Conservation (phyloP, 2,113 vertebrate species). For the Oreochromis tanganicae region DNA sequence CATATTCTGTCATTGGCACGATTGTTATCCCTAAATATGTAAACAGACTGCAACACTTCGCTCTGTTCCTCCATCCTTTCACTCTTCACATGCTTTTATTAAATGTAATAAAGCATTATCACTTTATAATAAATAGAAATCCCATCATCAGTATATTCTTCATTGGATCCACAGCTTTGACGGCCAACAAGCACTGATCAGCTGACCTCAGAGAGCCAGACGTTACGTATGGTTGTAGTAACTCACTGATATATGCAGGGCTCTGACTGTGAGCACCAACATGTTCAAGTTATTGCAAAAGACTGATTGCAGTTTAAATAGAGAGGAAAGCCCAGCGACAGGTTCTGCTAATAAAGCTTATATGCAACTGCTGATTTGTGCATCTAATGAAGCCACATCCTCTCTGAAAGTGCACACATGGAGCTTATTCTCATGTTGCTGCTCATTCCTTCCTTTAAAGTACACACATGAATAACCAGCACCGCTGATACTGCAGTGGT, state of each 20-base stretch:
- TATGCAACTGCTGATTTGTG: background rate
- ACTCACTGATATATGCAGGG: background rate
- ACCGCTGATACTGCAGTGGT: no score
- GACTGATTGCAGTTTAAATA: rapidly evolving
- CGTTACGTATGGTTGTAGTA: background rate
- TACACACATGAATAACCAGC: no score
- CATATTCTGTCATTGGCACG: background rate
- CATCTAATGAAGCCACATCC: background rate
- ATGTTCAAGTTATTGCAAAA: rapidly evolving
- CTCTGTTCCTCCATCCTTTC: no score
- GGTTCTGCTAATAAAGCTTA: rapidly evolving
- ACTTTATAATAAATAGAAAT: no score
- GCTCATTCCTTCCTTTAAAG: rapidly evolving
- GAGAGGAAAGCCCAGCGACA: background rate
- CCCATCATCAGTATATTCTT: no score
- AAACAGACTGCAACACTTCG: background rate
- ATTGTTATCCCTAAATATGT: background rate
- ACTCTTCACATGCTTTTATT: no score
- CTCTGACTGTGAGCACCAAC: background rate
- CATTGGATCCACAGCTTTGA: no score
- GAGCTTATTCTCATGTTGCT: background rate
- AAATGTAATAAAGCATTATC: rapidly evolving
- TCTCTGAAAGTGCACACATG: background rate
- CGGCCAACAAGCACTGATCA: background rate
- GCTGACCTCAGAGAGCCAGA: rapidly evolving